Conservation (phyloP, 2,888 invertebrate species). For the Labia minor region DNA sequence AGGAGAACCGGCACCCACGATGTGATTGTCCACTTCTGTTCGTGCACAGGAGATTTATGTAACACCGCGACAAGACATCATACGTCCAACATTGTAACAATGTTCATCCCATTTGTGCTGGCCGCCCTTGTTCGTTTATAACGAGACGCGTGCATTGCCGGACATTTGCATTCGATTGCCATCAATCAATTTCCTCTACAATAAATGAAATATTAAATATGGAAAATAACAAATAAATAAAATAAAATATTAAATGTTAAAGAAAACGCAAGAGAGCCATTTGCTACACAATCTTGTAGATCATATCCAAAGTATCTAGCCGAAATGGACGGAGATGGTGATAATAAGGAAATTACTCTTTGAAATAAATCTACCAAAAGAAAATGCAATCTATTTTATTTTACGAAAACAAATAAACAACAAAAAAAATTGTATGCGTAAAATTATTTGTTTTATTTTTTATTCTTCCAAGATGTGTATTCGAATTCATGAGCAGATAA, state of each 20-base stretch:
- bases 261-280: neutral
- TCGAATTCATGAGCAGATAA: neutral
- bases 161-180: neutral
- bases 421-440: neutral
- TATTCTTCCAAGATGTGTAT: neutral
- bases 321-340: neutral
- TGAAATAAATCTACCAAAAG: neutral
- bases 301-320: neutral
- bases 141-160: neutral
- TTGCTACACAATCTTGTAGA: conserved; percentile 13
- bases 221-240: neutral
- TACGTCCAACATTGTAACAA: neutral
- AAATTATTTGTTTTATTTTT: neutral
- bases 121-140: neutral
- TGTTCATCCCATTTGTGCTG: neutral
- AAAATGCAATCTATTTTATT: neutral
- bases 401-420: neutral
- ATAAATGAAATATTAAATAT: too few relatives aligned
- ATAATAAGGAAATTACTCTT: neutral
- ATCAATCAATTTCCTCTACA: neutral
- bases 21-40: conserved; percentile 63
- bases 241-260: too few relatives aligned
- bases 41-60: conserved; percentile 67
- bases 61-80: conserved; percentile 39
- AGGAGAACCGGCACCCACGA: conserved; percentile 62